Conservation (phyloP, 2,888 invertebrate species). For the Arge pagana region DNA sequence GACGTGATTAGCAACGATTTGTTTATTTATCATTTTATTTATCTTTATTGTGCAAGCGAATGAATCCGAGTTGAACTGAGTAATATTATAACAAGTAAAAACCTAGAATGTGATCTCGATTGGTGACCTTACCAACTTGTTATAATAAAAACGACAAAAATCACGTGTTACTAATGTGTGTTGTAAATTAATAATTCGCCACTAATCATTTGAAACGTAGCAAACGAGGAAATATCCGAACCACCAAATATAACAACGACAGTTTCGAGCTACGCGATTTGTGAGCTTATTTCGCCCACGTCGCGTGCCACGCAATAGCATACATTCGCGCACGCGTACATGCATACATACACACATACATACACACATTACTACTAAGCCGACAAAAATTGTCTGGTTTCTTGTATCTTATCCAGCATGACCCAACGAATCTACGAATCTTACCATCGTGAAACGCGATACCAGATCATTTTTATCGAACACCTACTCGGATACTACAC, state of each 20-base stretch:
- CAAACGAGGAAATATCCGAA: background rate
- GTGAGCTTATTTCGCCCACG: background rate
- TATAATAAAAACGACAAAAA: constrained; percentile 42
- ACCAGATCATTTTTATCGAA: background rate
- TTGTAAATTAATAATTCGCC: constrained; percentile 15
- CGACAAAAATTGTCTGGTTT: too few species aligned
- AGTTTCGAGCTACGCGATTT: too few species aligned
- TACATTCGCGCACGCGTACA: background rate
- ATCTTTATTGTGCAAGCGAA: constrained; percentile 28
- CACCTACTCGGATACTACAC: background rate
- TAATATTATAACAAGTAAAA: constrained; percentile 36
- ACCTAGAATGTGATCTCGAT: constrained; percentile 16
- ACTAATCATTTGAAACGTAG: background rate
- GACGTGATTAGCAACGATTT: constrained; percentile 31
- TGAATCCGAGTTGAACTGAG: constrained; percentile 22
- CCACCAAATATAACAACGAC: too few species aligned
- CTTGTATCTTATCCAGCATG: background rate
- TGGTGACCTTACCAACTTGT: constrained; percentile 35
- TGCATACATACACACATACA: constrained; percentile 1
- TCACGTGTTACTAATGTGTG: constrained; percentile 43
- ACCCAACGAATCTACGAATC: background rate
- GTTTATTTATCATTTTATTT: constrained; percentile 39
- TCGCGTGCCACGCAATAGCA: background rate
- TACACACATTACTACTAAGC: too few species aligned
- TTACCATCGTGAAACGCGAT: background rate